A percentile compares a stretch with the other conserved stretches of the same genome.
These are phyloP conservation scores for Upupa epops DNA, from an alignment of 2,113 vertebrate genomes.

Conservation along the genomic window DNA sequence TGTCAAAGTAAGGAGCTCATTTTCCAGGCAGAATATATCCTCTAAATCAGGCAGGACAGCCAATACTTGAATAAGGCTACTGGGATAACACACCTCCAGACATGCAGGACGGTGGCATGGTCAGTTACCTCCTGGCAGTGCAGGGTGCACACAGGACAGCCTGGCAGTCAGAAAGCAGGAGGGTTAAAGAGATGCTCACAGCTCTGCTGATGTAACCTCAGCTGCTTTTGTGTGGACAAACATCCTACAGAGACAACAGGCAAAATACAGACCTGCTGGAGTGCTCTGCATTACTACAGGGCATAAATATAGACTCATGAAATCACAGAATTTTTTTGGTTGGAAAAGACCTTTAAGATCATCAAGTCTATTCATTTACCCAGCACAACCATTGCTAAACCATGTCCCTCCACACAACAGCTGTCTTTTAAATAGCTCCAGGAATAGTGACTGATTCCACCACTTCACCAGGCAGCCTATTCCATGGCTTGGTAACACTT, in stretches of 20 bases:
- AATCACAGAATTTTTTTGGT: too few species aligned
- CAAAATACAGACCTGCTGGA: background rate
- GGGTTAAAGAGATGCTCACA: background rate
- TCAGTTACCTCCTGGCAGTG: background rate
- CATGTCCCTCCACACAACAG: too few species aligned
- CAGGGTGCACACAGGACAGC: background rate
- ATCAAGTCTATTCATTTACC: too few species aligned
- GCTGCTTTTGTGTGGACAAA: background rate
- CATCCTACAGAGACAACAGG: background rate
- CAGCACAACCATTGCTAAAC: too few species aligned
- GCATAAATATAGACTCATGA: background rate
- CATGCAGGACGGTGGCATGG: rapidly evolving
- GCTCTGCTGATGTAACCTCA: background rate
- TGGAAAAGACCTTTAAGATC: too few species aligned
- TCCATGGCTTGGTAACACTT: too few species aligned
- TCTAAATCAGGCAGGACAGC: background rate
- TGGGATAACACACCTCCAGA: background rate
- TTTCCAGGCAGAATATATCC: background rate
- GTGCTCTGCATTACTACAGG: background rate
- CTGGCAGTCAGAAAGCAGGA: background rate
- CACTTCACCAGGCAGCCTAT: too few species aligned
- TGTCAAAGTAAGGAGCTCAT: background rate
- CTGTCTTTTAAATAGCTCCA: too few species aligned
- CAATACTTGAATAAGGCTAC: background rate
- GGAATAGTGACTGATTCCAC: too few species aligned